Percentiles rank a stretch among this genome's conserved stretches.
phyloP scores from a whole-genome alignment of 2,888 invertebrate genomes.

The Chromoteleia sp. region DNA sequence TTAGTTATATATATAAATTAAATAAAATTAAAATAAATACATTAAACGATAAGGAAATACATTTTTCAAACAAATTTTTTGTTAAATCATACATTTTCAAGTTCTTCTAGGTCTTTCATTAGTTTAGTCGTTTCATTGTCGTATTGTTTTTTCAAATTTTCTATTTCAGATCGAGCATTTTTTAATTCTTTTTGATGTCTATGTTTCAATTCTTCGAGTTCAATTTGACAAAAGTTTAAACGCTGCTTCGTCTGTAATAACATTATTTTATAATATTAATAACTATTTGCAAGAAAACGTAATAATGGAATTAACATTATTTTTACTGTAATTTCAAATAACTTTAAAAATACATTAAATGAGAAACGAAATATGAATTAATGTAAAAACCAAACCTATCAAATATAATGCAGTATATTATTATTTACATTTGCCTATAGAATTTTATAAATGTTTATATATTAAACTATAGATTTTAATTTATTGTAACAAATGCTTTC shows the following conservation, averaged over 20 bases:
- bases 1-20: constrained; percentile 6
- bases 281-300: no score
- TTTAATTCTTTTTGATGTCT: constrained; percentile 70
- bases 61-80: not conserved
- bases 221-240: not conserved
- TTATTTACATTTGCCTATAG: no score
- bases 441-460: no score
- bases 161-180: constrained; percentile 72
- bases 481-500: no score
- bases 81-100: constrained; percentile 76
- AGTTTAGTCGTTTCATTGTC: constrained; percentile 73
- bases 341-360: no score
- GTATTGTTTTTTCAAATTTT: constrained; percentile 69
- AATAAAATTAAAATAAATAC: not conserved
- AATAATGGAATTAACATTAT: no score
- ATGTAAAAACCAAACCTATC: no score
- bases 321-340: no score
- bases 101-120: constrained; percentile 73
- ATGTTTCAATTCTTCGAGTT: constrained; percentile 55
- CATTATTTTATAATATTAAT: no score
- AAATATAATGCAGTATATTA: no score
- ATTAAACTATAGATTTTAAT: no score
- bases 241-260: constrained; percentile 72
- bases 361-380: no score
- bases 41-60: not conserved